Evolutionary conservation across 2,888 invertebrate species (phyloP).

Genomic region (Drosophila glabriapex): DNA sequence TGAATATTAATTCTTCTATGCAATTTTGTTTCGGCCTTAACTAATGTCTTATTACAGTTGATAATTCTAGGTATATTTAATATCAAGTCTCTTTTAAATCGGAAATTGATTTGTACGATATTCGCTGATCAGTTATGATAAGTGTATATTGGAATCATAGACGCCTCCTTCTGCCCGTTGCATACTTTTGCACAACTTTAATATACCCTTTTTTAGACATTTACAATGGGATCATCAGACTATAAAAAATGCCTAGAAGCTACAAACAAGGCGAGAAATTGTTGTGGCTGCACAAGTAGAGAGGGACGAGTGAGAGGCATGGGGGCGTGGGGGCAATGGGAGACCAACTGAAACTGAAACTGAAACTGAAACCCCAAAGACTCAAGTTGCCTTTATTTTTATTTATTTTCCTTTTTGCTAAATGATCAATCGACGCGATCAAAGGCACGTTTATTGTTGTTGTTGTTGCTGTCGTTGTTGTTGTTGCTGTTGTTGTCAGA

Average conservation of each 20-base stretch:
- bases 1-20: too few species aligned
- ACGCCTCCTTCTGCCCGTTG: not conserved
- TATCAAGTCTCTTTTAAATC: too few species aligned
- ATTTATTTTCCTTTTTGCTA: conserved; percentile 42
- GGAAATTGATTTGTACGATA: too few species aligned
- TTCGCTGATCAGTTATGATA: not conserved
- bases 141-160: not conserved
- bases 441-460: conserved; percentile 62
- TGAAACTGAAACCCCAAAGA: conserved; percentile 31
- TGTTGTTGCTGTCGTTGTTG: conserved; percentile 19
- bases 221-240: not conserved
- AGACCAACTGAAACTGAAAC: conserved; percentile 9
- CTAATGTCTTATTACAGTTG: too few species aligned
- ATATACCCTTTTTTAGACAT: not conserved
- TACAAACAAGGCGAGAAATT: conserved; percentile 45
- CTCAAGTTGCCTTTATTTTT: conserved; percentile 25
- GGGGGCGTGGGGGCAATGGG: not conserved
- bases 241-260: conserved; percentile 58
- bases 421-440: conserved; percentile 83
- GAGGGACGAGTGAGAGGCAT: not conserved
- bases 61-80: too few species aligned
- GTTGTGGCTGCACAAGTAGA: conserved; percentile 15
- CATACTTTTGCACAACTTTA: not conserved
- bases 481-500: conserved; percentile 27
- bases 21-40: too few species aligned